A percentile compares a stretch with the other conserved stretches of the same genome.
Evolutionary conservation across 2,797 vertebrate species (phyloP).

Genomic region (Esox lucius): DNA sequence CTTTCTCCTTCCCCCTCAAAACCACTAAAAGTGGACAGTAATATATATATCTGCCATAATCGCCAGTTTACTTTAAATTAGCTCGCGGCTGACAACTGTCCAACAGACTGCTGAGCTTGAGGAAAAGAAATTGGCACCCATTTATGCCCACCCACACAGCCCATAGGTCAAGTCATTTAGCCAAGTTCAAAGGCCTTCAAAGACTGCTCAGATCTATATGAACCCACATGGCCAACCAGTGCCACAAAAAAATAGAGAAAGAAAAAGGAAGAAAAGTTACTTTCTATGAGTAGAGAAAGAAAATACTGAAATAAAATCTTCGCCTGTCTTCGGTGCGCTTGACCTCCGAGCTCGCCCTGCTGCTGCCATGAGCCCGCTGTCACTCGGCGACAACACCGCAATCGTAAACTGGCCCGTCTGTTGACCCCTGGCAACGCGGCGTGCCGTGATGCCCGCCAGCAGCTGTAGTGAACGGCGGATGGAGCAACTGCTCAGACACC

Average conservation of each 20-base stretch:
- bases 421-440: constrained; percentile 59
- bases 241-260: constrained; percentile 2
- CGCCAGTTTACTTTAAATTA: constrained; percentile 74
- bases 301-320: background rate
- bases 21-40: constrained; percentile 58
- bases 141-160: constrained; percentile 59
- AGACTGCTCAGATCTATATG: constrained; percentile 91
- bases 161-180: constrained; percentile 94
- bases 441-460: constrained; percentile 78
- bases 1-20: constrained; percentile 51
- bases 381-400: constrained; percentile 75
- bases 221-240: constrained; percentile 74
- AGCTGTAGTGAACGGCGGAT: constrained; percentile 63
- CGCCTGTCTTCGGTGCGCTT: background rate
- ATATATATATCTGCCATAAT: constrained; percentile 74
- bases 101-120: constrained; percentile 47
- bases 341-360: constrained; percentile 27
- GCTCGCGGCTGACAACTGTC: constrained; percentile 63
- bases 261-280: constrained; percentile 39
- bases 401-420: constrained; percentile 81
- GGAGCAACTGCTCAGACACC: constrained; percentile 37
- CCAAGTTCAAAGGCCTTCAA: constrained; percentile 95
- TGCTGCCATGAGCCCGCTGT: constrained; percentile 82
- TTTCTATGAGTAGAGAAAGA: constrained; percentile 37
- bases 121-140: background rate